Evolutionary conservation across 2,888 invertebrate genomes (phyloP).

Genomic region (Clanis bilineata): DNA sequence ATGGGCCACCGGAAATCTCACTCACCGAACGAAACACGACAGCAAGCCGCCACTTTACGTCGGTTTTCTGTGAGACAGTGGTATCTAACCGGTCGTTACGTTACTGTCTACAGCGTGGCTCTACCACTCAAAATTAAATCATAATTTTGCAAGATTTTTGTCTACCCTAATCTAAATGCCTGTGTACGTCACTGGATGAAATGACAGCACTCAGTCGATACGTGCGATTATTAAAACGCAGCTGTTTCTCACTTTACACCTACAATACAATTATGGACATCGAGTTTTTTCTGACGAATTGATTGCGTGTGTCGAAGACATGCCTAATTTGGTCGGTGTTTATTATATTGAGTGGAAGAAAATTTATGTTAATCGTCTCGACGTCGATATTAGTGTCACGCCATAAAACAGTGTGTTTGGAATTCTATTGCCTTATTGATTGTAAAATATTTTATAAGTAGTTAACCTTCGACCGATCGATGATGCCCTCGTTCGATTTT

Average conservation of each 20-base stretch:
- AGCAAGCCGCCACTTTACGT: too few relatives aligned
- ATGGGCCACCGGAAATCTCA: too few relatives aligned
- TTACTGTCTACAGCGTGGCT: too few relatives aligned
- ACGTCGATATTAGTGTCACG: constrained; percentile 29
- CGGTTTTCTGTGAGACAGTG: too few relatives aligned
- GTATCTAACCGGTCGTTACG: too few relatives aligned
- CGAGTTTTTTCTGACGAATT: constrained; percentile 52
- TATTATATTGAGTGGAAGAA: constrained; percentile 41
- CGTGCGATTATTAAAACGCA: constrained; percentile 57
- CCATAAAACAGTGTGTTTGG: constrained; percentile 31
- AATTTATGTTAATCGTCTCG: constrained; percentile 43
- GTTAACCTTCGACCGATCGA: constrained; percentile 12
- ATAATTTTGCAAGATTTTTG: too few relatives aligned
- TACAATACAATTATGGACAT: constrained; percentile 54
- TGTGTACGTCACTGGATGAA: too few relatives aligned
- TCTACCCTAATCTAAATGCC: too few relatives aligned
- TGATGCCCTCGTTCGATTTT: constrained; percentile 15
- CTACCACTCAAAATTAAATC: too few relatives aligned
- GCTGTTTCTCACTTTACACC: constrained; percentile 59
- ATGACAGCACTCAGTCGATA: constrained; percentile 60
- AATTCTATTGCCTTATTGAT: constrained; percentile 14
- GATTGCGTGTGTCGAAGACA: constrained; percentile 47
- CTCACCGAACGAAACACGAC: too few relatives aligned
- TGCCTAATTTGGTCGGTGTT: constrained; percentile 44
- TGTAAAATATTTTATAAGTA: constrained; percentile 10